Conservation (phyloP, 2,113 vertebrate species). For the Nematolebias whitei region DNA sequence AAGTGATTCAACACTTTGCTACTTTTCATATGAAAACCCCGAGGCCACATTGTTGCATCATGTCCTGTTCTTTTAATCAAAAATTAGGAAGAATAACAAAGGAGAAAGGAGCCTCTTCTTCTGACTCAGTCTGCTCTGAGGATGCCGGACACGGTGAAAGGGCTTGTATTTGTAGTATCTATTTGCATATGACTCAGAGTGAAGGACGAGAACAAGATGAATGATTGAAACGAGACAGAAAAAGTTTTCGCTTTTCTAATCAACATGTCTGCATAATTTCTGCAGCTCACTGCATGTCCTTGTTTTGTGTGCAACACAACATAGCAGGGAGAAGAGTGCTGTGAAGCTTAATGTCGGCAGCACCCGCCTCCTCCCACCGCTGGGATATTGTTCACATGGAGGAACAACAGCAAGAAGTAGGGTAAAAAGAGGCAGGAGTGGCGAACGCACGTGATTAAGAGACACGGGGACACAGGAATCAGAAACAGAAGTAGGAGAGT, state of each 20-base stretch:
- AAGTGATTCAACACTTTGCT: background rate
- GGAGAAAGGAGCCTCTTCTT: slow-evolving; percentile 8
- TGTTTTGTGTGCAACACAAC: slow-evolving; percentile 39
- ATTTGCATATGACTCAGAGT: slow-evolving; percentile 34
- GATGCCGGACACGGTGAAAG: slow-evolving; percentile 32
- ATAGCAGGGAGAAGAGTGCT: background rate
- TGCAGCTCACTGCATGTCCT: slow-evolving; percentile 24
- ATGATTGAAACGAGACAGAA: slow-evolving; percentile 8
- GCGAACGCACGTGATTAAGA: slow-evolving; percentile 68
- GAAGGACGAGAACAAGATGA: slow-evolving; percentile 20
- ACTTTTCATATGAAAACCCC: slow-evolving; percentile 22
- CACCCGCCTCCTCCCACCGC: slow-evolving; percentile 4
- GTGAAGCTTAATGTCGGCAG: slow-evolving; percentile 39
- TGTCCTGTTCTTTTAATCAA: slow-evolving; percentile 24
- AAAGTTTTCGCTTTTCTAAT: slow-evolving; percentile 26
- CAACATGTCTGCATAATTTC: slow-evolving; percentile 38
- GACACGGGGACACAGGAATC: slow-evolving; percentile 27
- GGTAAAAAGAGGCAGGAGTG: slow-evolving; percentile 49
- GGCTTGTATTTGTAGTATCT: slow-evolving; percentile 15
- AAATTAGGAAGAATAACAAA: too few species aligned
- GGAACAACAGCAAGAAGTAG: slow-evolving; percentile 66
- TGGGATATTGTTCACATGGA: slow-evolving; percentile 6
- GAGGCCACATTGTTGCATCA: slow-evolving; percentile 3
- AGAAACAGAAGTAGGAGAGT: slow-evolving; percentile 39
- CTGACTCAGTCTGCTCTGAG: slow-evolving; percentile 38